Evolutionary conservation across 2,113 vertebrate genomes (phyloP).

Genomic region (Heterotilapia buettikoferi): DNA sequence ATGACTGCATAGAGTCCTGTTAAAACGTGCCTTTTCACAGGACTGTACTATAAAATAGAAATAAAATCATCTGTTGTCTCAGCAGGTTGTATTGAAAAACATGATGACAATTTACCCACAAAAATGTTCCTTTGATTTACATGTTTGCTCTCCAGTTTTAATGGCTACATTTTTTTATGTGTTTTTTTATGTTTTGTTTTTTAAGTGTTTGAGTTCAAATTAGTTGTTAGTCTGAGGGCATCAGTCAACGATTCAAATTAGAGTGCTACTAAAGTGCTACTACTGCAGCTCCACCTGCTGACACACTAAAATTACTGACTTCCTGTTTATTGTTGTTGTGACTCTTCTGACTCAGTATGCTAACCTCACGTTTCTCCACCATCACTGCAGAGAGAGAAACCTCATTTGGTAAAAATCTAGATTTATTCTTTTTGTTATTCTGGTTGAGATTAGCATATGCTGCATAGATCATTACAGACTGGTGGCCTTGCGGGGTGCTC

Average conservation of each 20-base stretch:
- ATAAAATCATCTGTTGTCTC: background rate
- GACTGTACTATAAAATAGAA: background rate
- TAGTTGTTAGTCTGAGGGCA: background rate
- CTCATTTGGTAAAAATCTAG: background rate
- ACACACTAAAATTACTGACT: background rate
- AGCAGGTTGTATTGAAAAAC: background rate
- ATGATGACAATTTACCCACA: background rate
- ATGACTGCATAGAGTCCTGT: background rate
- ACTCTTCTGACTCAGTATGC: background rate
- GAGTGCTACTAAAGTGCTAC: background rate
- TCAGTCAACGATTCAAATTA: rapidly evolving
- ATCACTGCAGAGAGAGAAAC: background rate
- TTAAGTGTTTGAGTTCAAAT: background rate
- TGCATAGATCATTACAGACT: background rate
- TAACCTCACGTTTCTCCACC: background rate
- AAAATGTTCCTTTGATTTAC: background rate
- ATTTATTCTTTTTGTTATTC: background rate
- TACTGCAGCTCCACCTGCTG: background rate
- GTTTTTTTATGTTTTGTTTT: background rate
- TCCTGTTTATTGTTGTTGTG: background rate
- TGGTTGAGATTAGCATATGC: background rate
- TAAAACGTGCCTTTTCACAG: background rate
- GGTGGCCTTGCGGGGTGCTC: rapidly evolving
- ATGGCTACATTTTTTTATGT: background rate
- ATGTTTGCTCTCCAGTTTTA: background rate